Evolutionary conservation across 53 echinoderm and acorn worm genomes (phyloP), one percentile per base, ranked within the genome.

Genomic region (Paelopatides confundens): DNA sequence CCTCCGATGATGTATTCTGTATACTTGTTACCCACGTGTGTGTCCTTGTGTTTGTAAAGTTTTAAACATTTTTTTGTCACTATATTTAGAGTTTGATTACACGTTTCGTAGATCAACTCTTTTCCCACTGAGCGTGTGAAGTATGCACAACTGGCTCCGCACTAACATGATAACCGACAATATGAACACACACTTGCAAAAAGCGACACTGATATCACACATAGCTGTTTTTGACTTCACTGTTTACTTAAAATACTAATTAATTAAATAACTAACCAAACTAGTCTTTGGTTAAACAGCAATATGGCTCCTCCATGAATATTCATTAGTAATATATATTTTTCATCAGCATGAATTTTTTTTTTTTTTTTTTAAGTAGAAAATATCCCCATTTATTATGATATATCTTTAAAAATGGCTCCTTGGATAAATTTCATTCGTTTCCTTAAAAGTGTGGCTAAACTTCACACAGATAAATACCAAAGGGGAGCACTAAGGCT

Each of bases 351-450:
- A 79, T 52, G 32, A 50, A 26, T 39, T 27, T 35, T 33, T 71
- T 71, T 68, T 68, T 68, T 68, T 68, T 48, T 76, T 78, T 79
- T 48, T 79, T 48, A 79, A 79, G 79, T 79, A 79, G 79, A 79
- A 79, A 79, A 79, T 79, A 79, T 79, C 79, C 79, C 79, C 79
- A n/a, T n/a, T n/a, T 23, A 47, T 79, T 47, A 33, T 79, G 79
- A 79, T 79, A 79, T 79, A 79, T 52, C 53, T 79, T 43, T 79
- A 79, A 50, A n/a, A 79, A 79, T 79, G 79, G 79, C 79, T 79
- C 79, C 79, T 79, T 52, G 79, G 79, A 79, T 79, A 79, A 29
- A 31, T 79, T 74, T 79, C 58, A 58, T 79, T 79, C 32, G 51
- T 47, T 17, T 33, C 26, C 51, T 52, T 13, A 13, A 26, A 33